Evolutionary conservation across 1,140 invertebrate species (phyloP).

Genomic region (Anoplolepis gracilipes): DNA sequence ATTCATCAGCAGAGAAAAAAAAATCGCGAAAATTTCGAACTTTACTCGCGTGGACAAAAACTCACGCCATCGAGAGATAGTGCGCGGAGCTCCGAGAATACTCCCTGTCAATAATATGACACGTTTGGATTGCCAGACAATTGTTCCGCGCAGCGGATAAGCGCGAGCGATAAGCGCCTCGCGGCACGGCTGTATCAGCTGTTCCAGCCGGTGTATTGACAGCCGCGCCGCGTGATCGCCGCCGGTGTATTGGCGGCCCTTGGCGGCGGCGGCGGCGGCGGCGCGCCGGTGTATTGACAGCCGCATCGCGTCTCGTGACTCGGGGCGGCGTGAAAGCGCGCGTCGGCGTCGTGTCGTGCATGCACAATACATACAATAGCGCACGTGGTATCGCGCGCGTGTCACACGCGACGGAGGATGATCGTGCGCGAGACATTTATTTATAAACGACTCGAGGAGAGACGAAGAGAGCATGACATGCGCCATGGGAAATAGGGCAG

Average conservation of each 20-base stretch:
- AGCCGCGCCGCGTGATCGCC: not conserved
- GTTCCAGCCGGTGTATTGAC: not conserved
- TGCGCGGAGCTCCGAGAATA: not conserved
- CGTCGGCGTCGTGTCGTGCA: not conserved
- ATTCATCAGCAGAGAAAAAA: too few species aligned
- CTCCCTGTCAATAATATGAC: conserved; percentile 30
- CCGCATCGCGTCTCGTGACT: not conserved
- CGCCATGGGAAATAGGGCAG: conserved; percentile 72
- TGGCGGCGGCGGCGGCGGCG: not conserved
- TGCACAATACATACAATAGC: too few species aligned
- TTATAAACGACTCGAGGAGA: conserved; percentile 45
- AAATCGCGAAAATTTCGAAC: conserved; percentile 16
- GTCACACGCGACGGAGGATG: not conserved
- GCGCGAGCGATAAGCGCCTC: not conserved
- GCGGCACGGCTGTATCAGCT: not conserved
- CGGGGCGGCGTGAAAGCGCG: not conserved
- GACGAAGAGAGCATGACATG: conserved; percentile 61
- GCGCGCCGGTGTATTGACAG: conserved; percentile 28
- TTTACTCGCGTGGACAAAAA: not conserved
- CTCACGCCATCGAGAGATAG: not conserved
- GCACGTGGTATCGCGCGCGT: conserved; percentile 23
- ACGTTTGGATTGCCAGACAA: not conserved
- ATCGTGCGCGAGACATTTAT: conserved; percentile 39
- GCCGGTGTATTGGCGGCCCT: not conserved
- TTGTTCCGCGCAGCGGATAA: not conserved